Evolutionary conservation across 2,888 invertebrate genomes (phyloP), one percentile per base, ranked within the genome.

Genomic region (Brachylomia viminalis): DNA sequence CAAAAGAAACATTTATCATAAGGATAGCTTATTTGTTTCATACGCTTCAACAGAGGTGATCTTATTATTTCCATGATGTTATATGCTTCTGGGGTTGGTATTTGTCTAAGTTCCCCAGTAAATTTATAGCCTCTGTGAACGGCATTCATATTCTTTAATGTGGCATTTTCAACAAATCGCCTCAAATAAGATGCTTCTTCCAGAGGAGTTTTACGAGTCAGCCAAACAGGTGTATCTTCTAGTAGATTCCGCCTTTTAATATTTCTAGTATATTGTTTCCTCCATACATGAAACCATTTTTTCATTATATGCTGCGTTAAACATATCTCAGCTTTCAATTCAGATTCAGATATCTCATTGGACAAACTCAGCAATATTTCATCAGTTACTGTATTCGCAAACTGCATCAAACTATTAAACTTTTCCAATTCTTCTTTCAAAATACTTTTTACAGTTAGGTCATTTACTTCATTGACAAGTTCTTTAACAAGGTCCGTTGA

Each of bases 1-100:
- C 98, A 98, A 91, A 96, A 91, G 91, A 95, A 92, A 88, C 93
- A 93, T 92, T 95, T 93, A 87, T 95, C 91, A 89, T 96, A 91
- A 84, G 91, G 94, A 90, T 94, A 96, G 87, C 87, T 93, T 67
- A 94, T 97, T 94, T 93, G 96, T 92, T 93, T 96, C 96, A 92
- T 97, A 69, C 92, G 96, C 94, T 91, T 96, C 79, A 94, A 92
- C 86, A 94, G 92, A 80, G 92, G 94, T 78, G 92, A 96, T 87
- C 92, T 96, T 90, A 93, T 97, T 86, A 91, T 95, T 93, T 93
- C 97, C 92, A 96, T 94, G 4, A 97, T 89, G 79, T 96, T 94
- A 72, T 93, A 95, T 13, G 92, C 90, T 69, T 94, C 90, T 27
- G 95, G 94, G 66, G 89, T 82, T n/a, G 93, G 94, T 42, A 92